Evolutionary conservation across 1,140 invertebrate species (phyloP).

Genomic region (Wiebesia pumilae): DNA sequence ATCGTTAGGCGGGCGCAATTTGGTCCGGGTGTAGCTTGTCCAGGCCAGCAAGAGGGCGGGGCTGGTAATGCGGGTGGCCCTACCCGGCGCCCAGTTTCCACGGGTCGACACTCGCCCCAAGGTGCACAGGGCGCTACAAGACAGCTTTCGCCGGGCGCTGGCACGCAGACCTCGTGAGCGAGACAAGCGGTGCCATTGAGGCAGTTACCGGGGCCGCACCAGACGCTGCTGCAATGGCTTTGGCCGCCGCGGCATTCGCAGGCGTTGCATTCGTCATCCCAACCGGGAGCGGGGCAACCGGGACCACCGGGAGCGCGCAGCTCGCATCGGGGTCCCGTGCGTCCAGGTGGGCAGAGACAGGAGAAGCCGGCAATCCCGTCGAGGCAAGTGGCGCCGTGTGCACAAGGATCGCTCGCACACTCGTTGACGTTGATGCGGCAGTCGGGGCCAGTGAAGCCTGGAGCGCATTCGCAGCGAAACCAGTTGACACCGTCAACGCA

Average conservation of each 20-base stretch:
- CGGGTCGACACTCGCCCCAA: constrained; percentile 87
- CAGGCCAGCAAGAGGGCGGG: constrained; percentile 86
- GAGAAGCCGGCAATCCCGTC: constrained; percentile 85
- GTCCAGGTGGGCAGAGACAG: constrained; percentile 87
- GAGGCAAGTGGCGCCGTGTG: constrained; percentile 88
- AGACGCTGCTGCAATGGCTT: constrained; percentile 88
- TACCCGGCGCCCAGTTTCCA: constrained; percentile 83
- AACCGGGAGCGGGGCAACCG: constrained; percentile 67
- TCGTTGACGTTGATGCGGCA: constrained; percentile 88
- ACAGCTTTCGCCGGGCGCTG: constrained; percentile 84
- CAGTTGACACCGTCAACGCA: constrained; percentile 88
- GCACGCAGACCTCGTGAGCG: constrained; percentile 83
- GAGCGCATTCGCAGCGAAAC: constrained; percentile 85
- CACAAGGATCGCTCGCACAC: constrained; percentile 87
- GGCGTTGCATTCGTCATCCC: constrained; percentile 86
- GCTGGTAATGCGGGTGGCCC: constrained; percentile 84
- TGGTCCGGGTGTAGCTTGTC: constrained; percentile 76
- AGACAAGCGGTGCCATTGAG: constrained; percentile 75
- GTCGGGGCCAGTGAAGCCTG: constrained; percentile 83
- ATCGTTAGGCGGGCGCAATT: constrained; percentile 86
- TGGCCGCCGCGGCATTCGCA: constrained; percentile 85
- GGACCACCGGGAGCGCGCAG: constrained; percentile 68
- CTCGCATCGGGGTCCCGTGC: constrained; percentile 83
- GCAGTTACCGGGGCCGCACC: constrained; percentile 89
- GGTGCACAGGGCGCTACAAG: constrained; percentile 84